phyloP scores from a whole-genome alignment of 2,113 vertebrate species.

The Platysternon megacephalum region DNA sequence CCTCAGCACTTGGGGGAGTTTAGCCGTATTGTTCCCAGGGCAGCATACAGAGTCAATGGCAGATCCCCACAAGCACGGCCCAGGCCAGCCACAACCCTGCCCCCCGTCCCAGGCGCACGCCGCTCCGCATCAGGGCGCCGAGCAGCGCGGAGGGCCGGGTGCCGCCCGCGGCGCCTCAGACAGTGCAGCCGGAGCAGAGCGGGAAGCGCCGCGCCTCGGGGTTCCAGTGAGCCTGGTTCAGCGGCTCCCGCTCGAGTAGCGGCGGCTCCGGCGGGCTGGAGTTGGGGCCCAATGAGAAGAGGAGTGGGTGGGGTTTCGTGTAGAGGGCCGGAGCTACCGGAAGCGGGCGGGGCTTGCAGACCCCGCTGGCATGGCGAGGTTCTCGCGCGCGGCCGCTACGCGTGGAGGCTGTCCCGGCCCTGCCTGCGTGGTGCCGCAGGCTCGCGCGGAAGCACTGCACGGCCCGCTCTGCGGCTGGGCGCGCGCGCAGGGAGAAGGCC shows the following conservation, averaged over 20 bases:
- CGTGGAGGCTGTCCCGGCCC: no score
- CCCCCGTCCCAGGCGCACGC: background rate
- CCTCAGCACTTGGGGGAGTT: no score
- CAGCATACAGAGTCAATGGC: background rate
- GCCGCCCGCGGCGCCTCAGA: background rate
- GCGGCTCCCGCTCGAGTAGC: background rate
- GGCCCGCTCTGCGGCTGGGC: no score
- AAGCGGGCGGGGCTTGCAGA: no score
- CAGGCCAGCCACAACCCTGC: background rate
- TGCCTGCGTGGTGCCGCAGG: no score
- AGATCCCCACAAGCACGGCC: background rate
- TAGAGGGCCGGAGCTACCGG: no score
- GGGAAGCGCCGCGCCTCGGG: background rate
- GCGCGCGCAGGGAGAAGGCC: no score
- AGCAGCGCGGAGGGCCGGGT: no score
- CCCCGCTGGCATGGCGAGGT: no score
- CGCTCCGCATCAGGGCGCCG: background rate
- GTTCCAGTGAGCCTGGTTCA: no score
- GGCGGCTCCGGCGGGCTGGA: background rate
- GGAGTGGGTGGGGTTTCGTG: background rate
- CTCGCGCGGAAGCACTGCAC: no score
- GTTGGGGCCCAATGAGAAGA: background rate
- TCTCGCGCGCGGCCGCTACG: no score
- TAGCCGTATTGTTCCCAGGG: background rate
- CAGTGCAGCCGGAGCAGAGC: background rate